A percentile compares a stretch with the other conserved stretches of the same genome.
Conservation (phyloP, 2,888 invertebrate genomes). For the Arge pagana region DNA sequence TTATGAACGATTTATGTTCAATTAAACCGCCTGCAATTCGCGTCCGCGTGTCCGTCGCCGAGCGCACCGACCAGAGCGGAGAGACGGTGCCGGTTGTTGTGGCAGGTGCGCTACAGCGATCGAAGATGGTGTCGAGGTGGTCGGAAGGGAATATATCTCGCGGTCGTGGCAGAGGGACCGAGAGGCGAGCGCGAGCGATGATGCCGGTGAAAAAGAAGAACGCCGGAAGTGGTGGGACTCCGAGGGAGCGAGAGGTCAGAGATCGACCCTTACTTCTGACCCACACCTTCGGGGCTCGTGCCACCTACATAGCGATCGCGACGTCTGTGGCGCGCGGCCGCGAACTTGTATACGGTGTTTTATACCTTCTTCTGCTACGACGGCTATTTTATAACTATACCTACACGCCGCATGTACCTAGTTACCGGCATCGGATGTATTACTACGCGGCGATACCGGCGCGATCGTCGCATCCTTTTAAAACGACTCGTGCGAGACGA, state of each 20-base stretch:
- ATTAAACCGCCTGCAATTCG: constrained; percentile 47
- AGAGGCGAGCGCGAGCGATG: constrained; percentile 23
- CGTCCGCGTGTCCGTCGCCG: constrained; percentile 33
- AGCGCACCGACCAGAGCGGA: constrained; percentile 24
- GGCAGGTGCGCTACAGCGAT: neutral
- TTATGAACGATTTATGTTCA: constrained; percentile 49
- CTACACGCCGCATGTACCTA: too few relatives aligned
- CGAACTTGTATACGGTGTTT: too few relatives aligned
- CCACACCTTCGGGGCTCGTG: neutral
- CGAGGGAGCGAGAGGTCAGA: constrained; percentile 16
- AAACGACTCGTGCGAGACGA: too few relatives aligned
- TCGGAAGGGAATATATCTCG: too few relatives aligned
- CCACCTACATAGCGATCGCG: neutral
- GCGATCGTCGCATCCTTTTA: too few relatives aligned
- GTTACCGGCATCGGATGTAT: too few relatives aligned
- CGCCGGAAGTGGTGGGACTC: constrained; percentile 31
- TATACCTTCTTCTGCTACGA: too few relatives aligned
- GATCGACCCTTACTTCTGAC: constrained; percentile 6
- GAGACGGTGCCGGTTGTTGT: neutral
- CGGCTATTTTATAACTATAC: too few relatives aligned
- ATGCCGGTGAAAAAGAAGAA: constrained; percentile 29
- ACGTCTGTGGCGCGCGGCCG: too few relatives aligned
- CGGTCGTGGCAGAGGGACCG: constrained; percentile 30
- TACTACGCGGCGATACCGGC: too few relatives aligned
- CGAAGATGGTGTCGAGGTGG: neutral